phyloP scores from a whole-genome alignment of 2,888 invertebrate genomes.

The Diarsia mendica region DNA sequence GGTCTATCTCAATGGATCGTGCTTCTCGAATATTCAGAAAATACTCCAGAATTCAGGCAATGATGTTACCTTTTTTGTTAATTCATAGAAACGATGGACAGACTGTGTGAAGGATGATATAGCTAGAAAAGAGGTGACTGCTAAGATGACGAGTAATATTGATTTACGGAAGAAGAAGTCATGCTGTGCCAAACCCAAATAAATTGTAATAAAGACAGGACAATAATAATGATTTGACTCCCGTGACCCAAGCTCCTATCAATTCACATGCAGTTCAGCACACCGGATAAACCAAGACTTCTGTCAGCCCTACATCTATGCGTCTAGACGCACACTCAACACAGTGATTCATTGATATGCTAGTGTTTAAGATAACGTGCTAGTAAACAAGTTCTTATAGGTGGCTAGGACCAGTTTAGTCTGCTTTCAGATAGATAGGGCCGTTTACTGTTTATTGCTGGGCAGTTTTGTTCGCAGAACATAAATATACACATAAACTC shows the following conservation, averaged over 20 bases:
- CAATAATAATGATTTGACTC: neutral
- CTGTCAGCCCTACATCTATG: slow-evolving; percentile 18
- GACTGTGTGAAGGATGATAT: too few species aligned
- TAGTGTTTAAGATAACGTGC: slow-evolving; percentile 35
- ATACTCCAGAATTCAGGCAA: neutral
- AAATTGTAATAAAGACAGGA: too few species aligned
- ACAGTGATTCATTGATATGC: slow-evolving; percentile 43
- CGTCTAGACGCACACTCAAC: slow-evolving; percentile 38
- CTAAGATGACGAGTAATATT: too few species aligned
- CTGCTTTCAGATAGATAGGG: slow-evolving; percentile 9
- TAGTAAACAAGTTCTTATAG: slow-evolving; percentile 32
- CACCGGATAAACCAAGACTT: slow-evolving; percentile 19
- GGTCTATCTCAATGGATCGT: neutral
- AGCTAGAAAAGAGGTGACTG: too few species aligned
- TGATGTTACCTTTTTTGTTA: neutral
- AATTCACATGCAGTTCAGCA: slow-evolving; percentile 4
- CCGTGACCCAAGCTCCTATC: neutral
- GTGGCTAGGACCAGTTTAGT: slow-evolving; percentile 17
- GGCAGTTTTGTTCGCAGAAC: neutral
- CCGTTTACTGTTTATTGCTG: neutral
- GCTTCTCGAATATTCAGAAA: neutral
- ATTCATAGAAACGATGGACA: too few species aligned
- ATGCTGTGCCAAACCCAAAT: too few species aligned
- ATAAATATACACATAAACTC: neutral
- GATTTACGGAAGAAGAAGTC: too few species aligned